These are phyloP conservation scores for Flabesymbios commensalis DNA, from an alignment of 2,888 invertebrate genomes.

Conservation along the genomic window DNA sequence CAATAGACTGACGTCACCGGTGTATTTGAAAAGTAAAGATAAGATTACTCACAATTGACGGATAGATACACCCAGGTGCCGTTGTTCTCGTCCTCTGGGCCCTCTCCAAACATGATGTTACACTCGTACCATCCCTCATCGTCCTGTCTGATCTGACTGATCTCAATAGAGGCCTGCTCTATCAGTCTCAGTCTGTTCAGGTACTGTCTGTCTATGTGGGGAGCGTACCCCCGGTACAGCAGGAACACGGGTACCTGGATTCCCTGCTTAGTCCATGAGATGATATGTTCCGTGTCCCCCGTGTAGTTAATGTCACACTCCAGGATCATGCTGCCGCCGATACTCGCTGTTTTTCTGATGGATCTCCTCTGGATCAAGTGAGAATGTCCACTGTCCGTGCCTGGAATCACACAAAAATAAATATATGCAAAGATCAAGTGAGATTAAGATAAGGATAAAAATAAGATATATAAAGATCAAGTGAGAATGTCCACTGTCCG, in stretches of 20 bases:
- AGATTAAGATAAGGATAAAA: too few relatives aligned
- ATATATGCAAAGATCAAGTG: too few relatives aligned
- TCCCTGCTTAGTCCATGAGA: slow-evolving; percentile 99
- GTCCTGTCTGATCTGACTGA: slow-evolving; percentile 88
- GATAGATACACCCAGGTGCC: slow-evolving; percentile 98
- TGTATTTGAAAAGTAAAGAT: too few relatives aligned
- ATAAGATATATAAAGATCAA: too few relatives aligned
- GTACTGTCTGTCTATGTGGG: slow-evolving; percentile 82
- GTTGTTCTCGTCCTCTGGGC: slow-evolving; percentile 87
- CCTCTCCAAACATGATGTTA: slow-evolving; percentile 91
- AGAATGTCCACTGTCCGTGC: background rate
- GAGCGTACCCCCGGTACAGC: slow-evolving; percentile 97
- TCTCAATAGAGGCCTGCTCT: slow-evolving; percentile 75
- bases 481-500: too few relatives aligned
- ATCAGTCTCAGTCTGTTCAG: slow-evolving; percentile 29
- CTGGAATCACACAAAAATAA: background rate
- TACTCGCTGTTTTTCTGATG: slow-evolving; percentile 83
- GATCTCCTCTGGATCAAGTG: slow-evolving; percentile 18
- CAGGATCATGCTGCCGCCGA: slow-evolving; percentile 95
- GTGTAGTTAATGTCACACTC: slow-evolving; percentile 98
- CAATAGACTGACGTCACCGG: too few relatives aligned
- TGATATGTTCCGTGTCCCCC: slow-evolving; percentile 94
- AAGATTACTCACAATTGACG: slow-evolving; percentile 86
- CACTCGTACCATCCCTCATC: slow-evolving; percentile 98
- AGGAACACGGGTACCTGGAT: slow-evolving; percentile 96